phyloP scores from a whole-genome alignment of 2,113 vertebrate species.

The Urocitellus parryii region DNA sequence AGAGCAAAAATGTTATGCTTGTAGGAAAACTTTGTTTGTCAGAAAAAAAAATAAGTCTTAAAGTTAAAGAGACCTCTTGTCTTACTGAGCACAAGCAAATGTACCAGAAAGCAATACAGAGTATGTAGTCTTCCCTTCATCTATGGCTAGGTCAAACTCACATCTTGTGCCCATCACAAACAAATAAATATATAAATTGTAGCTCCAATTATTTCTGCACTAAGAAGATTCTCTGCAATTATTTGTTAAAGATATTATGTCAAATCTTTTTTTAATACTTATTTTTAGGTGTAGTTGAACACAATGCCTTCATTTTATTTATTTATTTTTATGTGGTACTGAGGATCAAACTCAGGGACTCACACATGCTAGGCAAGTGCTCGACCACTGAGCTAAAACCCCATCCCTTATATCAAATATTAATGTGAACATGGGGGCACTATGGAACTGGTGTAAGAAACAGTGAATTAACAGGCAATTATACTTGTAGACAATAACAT shows the following conservation, averaged over 20 bases:
- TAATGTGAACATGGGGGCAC: not conserved
- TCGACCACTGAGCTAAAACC: too few relatives aligned
- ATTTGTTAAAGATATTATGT: not conserved
- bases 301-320: too few relatives aligned
- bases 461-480: not conserved
- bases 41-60: slow-evolving; percentile 75
- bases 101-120: not conserved
- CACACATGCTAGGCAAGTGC: too few relatives aligned
- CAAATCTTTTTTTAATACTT: not conserved
- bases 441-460: not conserved
- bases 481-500: not conserved
- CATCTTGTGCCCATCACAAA: slow-evolving; percentile 45
- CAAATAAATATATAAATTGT: slow-evolving; percentile 44
- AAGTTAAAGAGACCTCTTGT: slow-evolving; percentile 73
- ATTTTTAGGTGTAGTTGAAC: too few relatives aligned
- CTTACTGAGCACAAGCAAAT: slow-evolving; percentile 74
- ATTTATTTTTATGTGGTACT: too few relatives aligned
- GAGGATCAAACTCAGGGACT: too few relatives aligned
- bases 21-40: slow-evolving; percentile 79
- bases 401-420: too few relatives aligned
- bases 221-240: slow-evolving; percentile 7
- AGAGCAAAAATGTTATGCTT: slow-evolving; percentile 77
- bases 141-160: slow-evolving; percentile 75
- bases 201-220: slow-evolving; percentile 7
- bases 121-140: slow-evolving; percentile 61